Evolutionary conservation across 2,888 invertebrate genomes (phyloP).

Genomic region (Hecatera dysodea): DNA sequence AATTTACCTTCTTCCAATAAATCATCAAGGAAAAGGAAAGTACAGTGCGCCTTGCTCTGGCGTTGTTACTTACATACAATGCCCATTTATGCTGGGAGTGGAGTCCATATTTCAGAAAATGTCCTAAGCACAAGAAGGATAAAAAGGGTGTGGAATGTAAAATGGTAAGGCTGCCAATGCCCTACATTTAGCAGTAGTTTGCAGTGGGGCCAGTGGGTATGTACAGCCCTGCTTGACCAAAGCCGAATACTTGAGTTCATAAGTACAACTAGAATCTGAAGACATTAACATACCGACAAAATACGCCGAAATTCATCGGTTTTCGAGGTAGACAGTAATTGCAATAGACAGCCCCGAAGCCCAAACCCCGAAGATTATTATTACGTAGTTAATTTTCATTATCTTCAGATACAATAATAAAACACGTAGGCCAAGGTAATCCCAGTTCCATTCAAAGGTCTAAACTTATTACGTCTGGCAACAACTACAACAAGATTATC

Average conservation of each 20-base stretch:
- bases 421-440: slow-evolving; percentile 46
- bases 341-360: not conserved
- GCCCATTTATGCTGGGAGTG: slow-evolving; percentile 34
- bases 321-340: not conserved
- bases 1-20: slow-evolving; percentile 61
- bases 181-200: not conserved
- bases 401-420: slow-evolving; percentile 34
- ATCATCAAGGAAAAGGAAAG: slow-evolving; percentile 49
- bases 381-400: slow-evolving; percentile 27
- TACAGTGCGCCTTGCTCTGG: slow-evolving; percentile 25
- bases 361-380: slow-evolving; percentile 17
- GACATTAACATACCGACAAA: not conserved
- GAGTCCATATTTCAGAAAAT: slow-evolving; percentile 47
- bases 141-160: slow-evolving; percentile 31
- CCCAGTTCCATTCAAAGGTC: slow-evolving; percentile 41
- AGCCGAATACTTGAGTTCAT: not conserved
- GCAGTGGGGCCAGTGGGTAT: not conserved
- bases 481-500: slow-evolving; percentile 57
- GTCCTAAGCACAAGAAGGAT: slow-evolving; percentile 25
- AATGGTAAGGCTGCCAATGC: not conserved
- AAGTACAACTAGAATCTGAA: not conserved
- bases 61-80: slow-evolving; percentile 30
- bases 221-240: not conserved
- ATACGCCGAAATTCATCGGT: not conserved
- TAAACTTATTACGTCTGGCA: slow-evolving; percentile 45